phyloP scores from a whole-genome alignment of 2,888 invertebrate genomes.

The Tetragonula carbonaria region DNA sequence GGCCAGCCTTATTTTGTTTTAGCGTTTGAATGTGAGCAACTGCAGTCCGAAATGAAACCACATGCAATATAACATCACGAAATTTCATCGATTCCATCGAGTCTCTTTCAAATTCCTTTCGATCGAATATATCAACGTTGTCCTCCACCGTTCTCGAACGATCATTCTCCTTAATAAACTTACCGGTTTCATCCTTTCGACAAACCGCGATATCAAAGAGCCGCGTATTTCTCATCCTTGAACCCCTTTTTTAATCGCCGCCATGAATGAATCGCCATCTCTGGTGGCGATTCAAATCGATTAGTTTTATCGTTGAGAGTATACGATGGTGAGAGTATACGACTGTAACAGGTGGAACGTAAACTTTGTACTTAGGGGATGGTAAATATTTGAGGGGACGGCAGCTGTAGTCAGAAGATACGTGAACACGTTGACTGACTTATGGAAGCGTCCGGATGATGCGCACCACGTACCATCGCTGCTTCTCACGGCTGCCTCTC shows the following conservation, averaged over 20 bases:
- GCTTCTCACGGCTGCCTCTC: constrained; percentile 39
- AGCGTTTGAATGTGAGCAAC: neutral
- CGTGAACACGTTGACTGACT: constrained; percentile 18
- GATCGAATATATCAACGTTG: neutral
- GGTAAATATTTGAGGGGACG: constrained; percentile 66
- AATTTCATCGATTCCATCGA: neutral
- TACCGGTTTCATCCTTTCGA: neutral
- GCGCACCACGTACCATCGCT: too few relatives aligned
- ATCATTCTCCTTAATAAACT: neutral
- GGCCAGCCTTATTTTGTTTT: too few relatives aligned
- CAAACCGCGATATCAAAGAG: neutral
- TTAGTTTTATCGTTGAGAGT: constrained; percentile 12
- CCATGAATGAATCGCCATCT: neutral
- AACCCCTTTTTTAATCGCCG: neutral
- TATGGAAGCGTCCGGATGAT: neutral
- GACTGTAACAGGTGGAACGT: constrained; percentile 68
- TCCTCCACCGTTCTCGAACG: neutral
- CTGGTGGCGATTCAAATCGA: constrained; percentile 24
- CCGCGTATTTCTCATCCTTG: neutral
- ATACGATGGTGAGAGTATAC: neutral
- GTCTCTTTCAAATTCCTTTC: neutral
- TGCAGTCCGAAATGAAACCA: neutral
- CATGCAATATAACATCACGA: neutral
- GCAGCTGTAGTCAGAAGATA: constrained; percentile 6
- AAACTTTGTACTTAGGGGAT: constrained; percentile 60